Percentiles rank a stretch among this genome's conserved stretches.
phyloP scores from a whole-genome alignment of 2,113 vertebrate genomes.

The Heliornis fulica region DNA sequence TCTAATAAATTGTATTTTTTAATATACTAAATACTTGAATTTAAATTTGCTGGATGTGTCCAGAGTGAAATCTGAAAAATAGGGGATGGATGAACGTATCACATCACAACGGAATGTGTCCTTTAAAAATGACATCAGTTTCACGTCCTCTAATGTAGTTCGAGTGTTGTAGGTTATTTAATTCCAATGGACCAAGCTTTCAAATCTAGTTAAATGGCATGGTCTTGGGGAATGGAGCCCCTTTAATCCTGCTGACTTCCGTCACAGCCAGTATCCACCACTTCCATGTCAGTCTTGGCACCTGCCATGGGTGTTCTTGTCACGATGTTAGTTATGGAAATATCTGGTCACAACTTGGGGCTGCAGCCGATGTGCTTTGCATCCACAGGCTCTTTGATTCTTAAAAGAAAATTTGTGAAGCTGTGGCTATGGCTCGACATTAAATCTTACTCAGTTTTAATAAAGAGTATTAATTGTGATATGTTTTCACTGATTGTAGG shows the following conservation, averaged over 20 bases:
- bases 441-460: conserved; percentile 1
- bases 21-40: background rate
- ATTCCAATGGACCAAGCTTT: background rate
- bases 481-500: background rate
- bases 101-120: background rate
- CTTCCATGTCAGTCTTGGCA: background rate
- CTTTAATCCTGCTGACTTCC: background rate
- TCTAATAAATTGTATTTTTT: background rate
- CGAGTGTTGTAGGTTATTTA: background rate
- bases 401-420: background rate
- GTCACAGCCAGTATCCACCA: background rate
- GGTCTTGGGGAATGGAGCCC: background rate
- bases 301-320: background rate
- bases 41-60: background rate
- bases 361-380: background rate
- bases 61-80: background rate
- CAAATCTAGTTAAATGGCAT: background rate
- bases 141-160: background rate
- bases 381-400: background rate
- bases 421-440: background rate
- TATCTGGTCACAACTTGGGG: background rate
- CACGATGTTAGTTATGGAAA: background rate
- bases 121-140: conserved; percentile 40
- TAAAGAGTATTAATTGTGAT: background rate
- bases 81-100: background rate